phyloP scores from a whole-genome alignment of 2,113 vertebrate species.

The Paraplagusia blochii region DNA sequence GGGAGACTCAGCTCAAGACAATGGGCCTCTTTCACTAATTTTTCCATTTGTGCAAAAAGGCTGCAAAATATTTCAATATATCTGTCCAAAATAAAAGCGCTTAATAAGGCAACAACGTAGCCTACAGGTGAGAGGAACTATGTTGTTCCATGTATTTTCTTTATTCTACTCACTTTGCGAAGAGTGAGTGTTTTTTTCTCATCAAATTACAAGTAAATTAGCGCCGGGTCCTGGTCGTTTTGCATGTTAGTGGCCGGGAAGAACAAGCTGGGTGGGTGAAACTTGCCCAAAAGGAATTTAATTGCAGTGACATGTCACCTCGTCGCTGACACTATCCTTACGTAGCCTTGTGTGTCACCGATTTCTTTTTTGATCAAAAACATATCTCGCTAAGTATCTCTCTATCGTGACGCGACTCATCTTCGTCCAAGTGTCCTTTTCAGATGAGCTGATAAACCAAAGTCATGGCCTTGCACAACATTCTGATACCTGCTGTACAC shows the following conservation, averaged over 20 bases:
- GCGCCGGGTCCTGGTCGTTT: neutral
- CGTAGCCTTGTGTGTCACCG: conserved; percentile 6
- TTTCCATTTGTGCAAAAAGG: conserved; percentile 51
- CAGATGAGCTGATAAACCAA: conserved; percentile 7
- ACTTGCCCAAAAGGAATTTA: conserved; percentile 5
- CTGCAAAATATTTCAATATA: conserved; percentile 28
- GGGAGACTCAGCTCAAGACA: conserved; percentile 60
- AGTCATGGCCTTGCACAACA: conserved; percentile 36
- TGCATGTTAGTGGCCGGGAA: neutral
- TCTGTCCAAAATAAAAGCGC: neutral
- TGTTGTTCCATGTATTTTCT: neutral
- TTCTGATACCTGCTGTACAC: conserved; percentile 41
- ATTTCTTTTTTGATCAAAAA: neutral
- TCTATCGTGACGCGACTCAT: conserved; percentile 1
- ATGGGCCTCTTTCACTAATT: conserved; percentile 63
- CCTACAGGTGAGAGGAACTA: conserved; percentile 6
- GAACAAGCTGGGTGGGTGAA: conserved; percentile 15
- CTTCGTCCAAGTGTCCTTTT: neutral
- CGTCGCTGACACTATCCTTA: conserved; percentile 16
- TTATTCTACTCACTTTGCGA: neutral
- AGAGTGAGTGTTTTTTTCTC: neutral
- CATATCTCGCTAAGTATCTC: neutral
- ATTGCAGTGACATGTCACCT: conserved; percentile 8
- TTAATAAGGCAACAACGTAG: conserved; percentile 21
- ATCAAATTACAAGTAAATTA: neutral